Evolutionary conservation across 2,113 vertebrate species (phyloP).

Genomic region (Struthidea cinerea): DNA sequence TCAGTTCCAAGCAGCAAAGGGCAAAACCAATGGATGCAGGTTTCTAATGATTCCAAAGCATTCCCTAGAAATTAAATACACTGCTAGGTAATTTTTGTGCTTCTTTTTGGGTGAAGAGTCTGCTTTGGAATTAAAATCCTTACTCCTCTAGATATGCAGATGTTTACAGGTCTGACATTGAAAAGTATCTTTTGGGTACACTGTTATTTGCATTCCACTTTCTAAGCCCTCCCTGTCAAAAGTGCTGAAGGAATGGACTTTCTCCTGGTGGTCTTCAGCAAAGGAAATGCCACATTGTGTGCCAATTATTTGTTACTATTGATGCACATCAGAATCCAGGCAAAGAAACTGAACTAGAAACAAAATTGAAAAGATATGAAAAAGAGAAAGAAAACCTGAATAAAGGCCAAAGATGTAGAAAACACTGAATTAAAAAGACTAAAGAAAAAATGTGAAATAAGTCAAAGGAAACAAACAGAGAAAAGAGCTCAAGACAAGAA

Average conservation of each 20-base stretch:
- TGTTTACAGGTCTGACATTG: background rate
- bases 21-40: background rate
- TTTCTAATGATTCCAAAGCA: background rate
- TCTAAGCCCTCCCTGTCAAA: background rate
- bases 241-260: background rate
- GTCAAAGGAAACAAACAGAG: background rate
- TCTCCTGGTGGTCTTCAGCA: background rate
- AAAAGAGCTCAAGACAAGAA: background rate
- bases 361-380: background rate
- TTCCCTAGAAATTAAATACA: background rate
- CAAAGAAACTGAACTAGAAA: background rate
- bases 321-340: background rate
- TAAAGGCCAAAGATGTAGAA: background rate
- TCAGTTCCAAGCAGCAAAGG: background rate
- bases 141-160: background rate
- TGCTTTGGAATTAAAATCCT: background rate
- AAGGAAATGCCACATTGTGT: background rate
- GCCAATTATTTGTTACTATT: background rate
- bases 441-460: background rate
- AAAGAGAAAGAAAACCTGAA: background rate
- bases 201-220: background rate
- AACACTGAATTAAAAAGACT: background rate
- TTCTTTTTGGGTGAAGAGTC: background rate
- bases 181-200: background rate
- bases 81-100: background rate